Evolutionary conservation across 1,140 invertebrate species (phyloP).

Genomic region (Drosophila pseudoobscura): DNA sequence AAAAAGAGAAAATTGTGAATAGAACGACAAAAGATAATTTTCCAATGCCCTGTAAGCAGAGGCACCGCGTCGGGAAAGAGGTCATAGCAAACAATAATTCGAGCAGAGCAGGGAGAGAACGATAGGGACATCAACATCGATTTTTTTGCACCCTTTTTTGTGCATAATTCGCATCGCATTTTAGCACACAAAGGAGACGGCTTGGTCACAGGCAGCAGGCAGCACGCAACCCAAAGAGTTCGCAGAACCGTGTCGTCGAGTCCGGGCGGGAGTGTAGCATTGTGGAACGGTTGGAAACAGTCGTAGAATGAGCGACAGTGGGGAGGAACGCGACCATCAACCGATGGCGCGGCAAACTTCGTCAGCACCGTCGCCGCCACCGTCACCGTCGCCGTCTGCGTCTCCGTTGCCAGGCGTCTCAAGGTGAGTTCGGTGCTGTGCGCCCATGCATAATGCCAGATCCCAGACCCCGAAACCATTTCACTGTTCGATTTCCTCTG

Average conservation of each 20-base stretch:
- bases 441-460: not conserved
- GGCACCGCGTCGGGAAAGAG: constrained; percentile 8
- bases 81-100: constrained; percentile 9
- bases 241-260: constrained; percentile 4
- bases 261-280: not conserved
- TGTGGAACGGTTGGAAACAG: not conserved
- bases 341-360: constrained; percentile 16
- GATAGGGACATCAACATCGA: constrained; percentile 76
- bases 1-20: constrained; percentile 4
- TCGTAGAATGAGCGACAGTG: constrained; percentile 58
- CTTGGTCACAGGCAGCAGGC: constrained; percentile 3
- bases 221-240: constrained; percentile 16
- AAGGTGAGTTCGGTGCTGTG: constrained; percentile 44
- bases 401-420: constrained; percentile 63
- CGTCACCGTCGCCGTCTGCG: constrained; percentile 61
- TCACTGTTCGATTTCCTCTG: too few relatives aligned
- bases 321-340: constrained; percentile 53
- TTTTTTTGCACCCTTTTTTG: constrained; percentile 77
- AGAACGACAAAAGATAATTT: constrained; percentile 8
- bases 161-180: constrained; percentile 48
- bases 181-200: constrained; percentile 46
- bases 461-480: too few relatives aligned
- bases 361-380: constrained; percentile 40
- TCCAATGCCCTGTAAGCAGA: constrained; percentile 9
- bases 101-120: constrained; percentile 15